Base-by-base conservation (phyloP, 2,797 vertebrate genomes). In the Liasis olivaceus region DNA sequence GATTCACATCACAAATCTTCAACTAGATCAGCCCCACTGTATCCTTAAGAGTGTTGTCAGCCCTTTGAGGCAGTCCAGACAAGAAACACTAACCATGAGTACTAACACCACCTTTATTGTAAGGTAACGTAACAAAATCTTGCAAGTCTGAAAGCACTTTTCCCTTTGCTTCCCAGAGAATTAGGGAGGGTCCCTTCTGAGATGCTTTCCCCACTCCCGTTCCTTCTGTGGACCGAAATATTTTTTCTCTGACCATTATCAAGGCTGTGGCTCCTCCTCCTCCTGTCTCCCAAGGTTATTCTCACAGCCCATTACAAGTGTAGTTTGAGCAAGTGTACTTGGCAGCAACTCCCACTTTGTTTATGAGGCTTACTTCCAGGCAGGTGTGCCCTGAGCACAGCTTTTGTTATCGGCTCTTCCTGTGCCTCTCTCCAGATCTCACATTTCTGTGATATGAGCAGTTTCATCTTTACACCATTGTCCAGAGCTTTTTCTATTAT, bases 401-500 rank as follows among this genome's bases (percentile, higher is more conserved):
- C 2, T 17, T 56, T 26, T 59, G 26, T 77, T 5, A 28, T 24
- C 47, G 26, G 17, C 59, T 4, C 36, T 88, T 87, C 24, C 56
- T 87, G 6, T 42, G 12, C 8, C 20, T 63, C 54, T 91, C 92
- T 92, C 13, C 0, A 91, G 92, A 84, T 87, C 87, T 92, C 85
- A 86, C 56, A 93, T 92, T 22, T 22, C 28, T 3, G 1, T 51
- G 0, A 92, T 88, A 92, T 59, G 90, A 87, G 91, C 31, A 84
- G 6, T 92, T 26, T 5, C 36, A 0, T 90, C 51, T 93, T 87
- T 88, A 0, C 24, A 90, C 6, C 15, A 2, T 17, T 92, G 92
- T 54, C 26, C 36, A 94, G 93, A 94, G 6, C 5, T 89, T 42
- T 91, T 94, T 24, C 14, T 14, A 5, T 58, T 84, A 14, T 89